Percentiles rank a stretch among this genome's conserved stretches.
Conservation (phyloP, 1,140 invertebrate species). For the Sitobion miscanthi region DNA sequence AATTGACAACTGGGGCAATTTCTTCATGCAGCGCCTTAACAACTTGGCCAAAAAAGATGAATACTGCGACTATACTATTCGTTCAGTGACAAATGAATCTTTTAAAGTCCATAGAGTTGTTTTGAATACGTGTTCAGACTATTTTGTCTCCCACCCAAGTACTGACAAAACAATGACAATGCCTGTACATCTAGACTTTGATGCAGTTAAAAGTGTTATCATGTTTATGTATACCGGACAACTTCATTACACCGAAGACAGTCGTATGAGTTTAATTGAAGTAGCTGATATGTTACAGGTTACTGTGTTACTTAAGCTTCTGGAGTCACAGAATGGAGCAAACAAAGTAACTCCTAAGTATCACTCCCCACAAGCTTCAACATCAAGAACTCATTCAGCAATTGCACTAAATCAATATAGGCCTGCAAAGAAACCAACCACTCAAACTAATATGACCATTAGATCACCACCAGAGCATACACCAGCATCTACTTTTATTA, state of each 20-base stretch:
- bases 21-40: conserved; percentile 49
- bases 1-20: conserved; percentile 53
- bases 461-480: conserved; percentile 41
- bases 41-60: conserved; percentile 51
- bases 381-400: conserved; percentile 45
- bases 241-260: conserved; percentile 37
- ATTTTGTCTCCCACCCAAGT: conserved; percentile 47
- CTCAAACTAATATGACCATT: background rate
- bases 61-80: conserved; percentile 50
- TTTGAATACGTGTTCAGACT: conserved; percentile 50
- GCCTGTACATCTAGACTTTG: conserved; percentile 40
- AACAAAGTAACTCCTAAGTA: background rate
- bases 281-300: conserved; percentile 53
- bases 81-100: conserved; percentile 35
- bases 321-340: background rate
- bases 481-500: conserved; percentile 44
- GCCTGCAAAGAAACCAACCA: conserved; percentile 33
- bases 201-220: conserved; percentile 39
- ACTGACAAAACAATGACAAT: conserved; percentile 42
- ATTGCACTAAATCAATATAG: conserved; percentile 48
- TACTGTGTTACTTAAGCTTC: conserved; percentile 31
- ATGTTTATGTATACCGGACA: conserved; percentile 54
- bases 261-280: conserved; percentile 2
- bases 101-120: conserved; percentile 50
- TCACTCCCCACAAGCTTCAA: background rate